Evolutionary conservation across 2,888 invertebrate species (phyloP).

Genomic region (Plutella xylostella): DNA sequence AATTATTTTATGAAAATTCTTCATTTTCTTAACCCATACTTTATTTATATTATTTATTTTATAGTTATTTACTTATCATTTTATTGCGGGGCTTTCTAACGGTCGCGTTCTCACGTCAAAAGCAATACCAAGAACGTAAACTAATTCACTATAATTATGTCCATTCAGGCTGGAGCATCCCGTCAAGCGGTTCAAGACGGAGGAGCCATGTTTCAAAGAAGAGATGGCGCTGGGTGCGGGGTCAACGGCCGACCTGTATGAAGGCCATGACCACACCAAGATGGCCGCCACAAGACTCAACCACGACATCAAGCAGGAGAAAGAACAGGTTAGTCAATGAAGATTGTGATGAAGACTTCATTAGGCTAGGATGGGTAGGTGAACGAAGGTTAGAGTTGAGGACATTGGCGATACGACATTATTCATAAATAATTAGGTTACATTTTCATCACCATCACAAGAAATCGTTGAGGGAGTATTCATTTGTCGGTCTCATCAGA

Average conservation of each 20-base stretch:
- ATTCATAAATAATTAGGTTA: too few relatives aligned
- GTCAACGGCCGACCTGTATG: conserved; percentile 66
- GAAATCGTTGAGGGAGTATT: too few relatives aligned
- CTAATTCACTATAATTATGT: too few relatives aligned
- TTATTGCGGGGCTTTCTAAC: conserved; percentile 29
- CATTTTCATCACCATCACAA: too few relatives aligned
- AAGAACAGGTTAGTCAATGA: conserved; percentile 19
- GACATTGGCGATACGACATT: too few relatives aligned
- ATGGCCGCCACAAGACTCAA: conserved; percentile 46
- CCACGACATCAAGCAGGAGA: conserved; percentile 73
- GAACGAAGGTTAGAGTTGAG: too few relatives aligned
- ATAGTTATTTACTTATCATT: too few relatives aligned
- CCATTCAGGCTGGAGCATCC: conserved; percentile 84
- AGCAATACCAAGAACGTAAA: too few relatives aligned
- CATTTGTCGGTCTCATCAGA: too few relatives aligned
- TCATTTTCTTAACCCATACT: conserved; percentile 8
- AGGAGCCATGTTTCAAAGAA: conserved; percentile 47
- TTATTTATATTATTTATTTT: conserved; percentile 4
- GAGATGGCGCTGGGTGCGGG: conserved; percentile 40
- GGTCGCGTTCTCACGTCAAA: too few relatives aligned
- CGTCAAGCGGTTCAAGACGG: conserved; percentile 86
- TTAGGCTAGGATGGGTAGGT: too few relatives aligned
- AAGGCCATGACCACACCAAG: conserved; percentile 69
- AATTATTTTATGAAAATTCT: conserved; percentile 27
- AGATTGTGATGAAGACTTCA: too few relatives aligned